Evolutionary conservation across 1,140 invertebrate species (phyloP), one percentile per base, ranked within the genome.

Genomic region (Diuraphis noxia): DNA sequence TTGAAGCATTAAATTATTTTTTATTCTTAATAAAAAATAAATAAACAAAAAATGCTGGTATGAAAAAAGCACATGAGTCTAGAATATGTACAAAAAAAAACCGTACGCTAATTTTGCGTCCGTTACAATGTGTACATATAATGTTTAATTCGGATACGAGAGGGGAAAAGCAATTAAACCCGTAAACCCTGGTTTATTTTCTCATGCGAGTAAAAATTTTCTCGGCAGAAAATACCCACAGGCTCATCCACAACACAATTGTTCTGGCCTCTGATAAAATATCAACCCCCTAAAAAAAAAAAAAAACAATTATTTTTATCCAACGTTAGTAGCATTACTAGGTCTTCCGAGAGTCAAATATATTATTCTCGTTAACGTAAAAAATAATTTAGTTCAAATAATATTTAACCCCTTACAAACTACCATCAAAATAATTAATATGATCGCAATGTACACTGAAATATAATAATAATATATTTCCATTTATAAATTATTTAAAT

Each of bases 61-160:
- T 72, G 38, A 90, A 79, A 90, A 43, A 90, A 23, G 21, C 41
- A 77, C 40, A 34, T 63, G 19, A 43, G 40, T 43, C 38, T 77
- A 41, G 41, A n/a, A n/a, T n/a, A 79, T 34, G 34, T 30, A 79
- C n/a, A 43, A 90, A 90, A 89, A 89, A 90, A 89, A 72, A 72
- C 88, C 63, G 86, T 90, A 90, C 72, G 56, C 88, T 90, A 90
- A 79, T 90, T 90, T 90, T 46, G 63, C 41, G 56, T 90, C 63
- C 63, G 63, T 90, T 90, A 79, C 87, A 41, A 41, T 88, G 52
- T 88, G 87, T 88, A 88, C 63, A 90, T 46, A 90, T 90, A 90
- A 90, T 90, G 56, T 90, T 77, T 90, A 90, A 90, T 90, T 90
- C 88, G 88, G 72, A 90, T 43, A 90, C n/a, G n/a, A 77, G 72